phyloP scores from a whole-genome alignment of 2,888 invertebrate genomes.

The Meteorus cinctellus region DNA sequence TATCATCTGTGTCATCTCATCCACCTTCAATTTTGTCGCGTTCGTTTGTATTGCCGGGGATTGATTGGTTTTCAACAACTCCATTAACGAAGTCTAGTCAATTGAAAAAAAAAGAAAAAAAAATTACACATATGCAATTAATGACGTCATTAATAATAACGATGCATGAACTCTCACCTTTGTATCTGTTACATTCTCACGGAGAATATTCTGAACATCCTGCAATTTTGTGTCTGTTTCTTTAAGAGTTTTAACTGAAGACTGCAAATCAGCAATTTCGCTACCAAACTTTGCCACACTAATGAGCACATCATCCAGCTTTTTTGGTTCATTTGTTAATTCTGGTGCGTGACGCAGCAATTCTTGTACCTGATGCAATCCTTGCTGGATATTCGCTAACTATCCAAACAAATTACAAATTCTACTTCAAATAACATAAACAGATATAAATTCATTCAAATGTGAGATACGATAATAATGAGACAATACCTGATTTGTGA shows the following conservation, averaged over 20 bases:
- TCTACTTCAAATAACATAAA: slow-evolving; percentile 9
- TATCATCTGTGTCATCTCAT: slow-evolving; percentile 68
- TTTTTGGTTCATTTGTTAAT: slow-evolving; percentile 77
- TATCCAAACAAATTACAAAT: slow-evolving; percentile 55
- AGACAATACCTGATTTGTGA: slow-evolving; percentile 73
- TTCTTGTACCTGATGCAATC: slow-evolving; percentile 76
- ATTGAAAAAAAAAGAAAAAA: slow-evolving; percentile 30
- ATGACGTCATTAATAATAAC: slow-evolving; percentile 1
- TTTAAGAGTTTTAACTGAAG: slow-evolving; percentile 69
- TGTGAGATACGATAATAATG: not conserved
- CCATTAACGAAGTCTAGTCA: slow-evolving; percentile 62
- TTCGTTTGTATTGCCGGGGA: slow-evolving; percentile 62
- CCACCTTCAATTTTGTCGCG: slow-evolving; percentile 69
- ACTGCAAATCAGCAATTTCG: slow-evolving; percentile 75
- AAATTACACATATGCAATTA: slow-evolving; percentile 4
- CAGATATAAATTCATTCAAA: not conserved
- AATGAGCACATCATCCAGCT: slow-evolving; percentile 75
- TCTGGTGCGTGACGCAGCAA: slow-evolving; percentile 78
- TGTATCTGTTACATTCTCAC: slow-evolving; percentile 65
- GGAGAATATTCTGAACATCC: slow-evolving; percentile 65
- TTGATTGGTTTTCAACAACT: slow-evolving; percentile 65
- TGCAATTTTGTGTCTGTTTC: slow-evolving; percentile 64
- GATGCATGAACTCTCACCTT: slow-evolving; percentile 56
- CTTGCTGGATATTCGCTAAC: slow-evolving; percentile 73
- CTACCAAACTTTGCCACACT: slow-evolving; percentile 79